Evolutionary conservation across 2,797 vertebrate species (phyloP).

Genomic region (Selene dorsalis): DNA sequence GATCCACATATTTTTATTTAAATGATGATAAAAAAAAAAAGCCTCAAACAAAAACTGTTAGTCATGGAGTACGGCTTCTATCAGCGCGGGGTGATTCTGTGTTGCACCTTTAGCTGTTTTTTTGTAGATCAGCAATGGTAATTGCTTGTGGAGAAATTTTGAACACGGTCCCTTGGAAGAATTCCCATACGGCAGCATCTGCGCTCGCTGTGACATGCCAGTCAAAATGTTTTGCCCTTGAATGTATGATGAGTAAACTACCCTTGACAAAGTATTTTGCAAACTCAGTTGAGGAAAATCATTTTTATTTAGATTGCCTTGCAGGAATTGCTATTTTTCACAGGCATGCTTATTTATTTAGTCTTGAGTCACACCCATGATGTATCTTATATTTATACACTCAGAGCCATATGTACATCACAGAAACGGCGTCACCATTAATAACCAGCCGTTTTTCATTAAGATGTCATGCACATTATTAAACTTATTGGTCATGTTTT

Average conservation of each 20-base stretch:
- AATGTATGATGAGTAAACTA: constrained; percentile 48
- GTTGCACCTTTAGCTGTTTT: constrained; percentile 3
- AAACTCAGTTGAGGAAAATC: constrained; percentile 29
- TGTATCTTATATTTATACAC: constrained; percentile 18
- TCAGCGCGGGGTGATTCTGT: constrained; percentile 10
- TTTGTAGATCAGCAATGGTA: constrained; percentile 27
- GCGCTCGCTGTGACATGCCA: constrained; percentile 47
- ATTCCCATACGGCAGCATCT: constrained; percentile 52
- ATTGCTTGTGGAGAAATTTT: constrained; percentile 29
- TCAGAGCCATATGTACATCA: background rate
- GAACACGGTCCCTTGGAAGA: constrained; percentile 32
- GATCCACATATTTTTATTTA: constrained; percentile 18
- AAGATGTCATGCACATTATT: background rate
- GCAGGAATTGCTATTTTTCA: constrained; percentile 16
- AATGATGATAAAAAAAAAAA: constrained; percentile 6
- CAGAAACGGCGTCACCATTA: background rate
- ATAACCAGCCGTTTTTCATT: background rate
- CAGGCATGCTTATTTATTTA: constrained; percentile 16
- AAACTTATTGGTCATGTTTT: background rate
- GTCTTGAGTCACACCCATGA: background rate
- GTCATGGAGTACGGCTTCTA: background rate
- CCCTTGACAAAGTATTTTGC: constrained; percentile 48
- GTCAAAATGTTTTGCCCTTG: constrained; percentile 52
- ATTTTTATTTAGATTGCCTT: constrained; percentile 32
- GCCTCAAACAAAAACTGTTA: background rate